Base-by-base conservation (phyloP, 2,113 vertebrate species). In the Hippocampus abdominalis region DNA sequence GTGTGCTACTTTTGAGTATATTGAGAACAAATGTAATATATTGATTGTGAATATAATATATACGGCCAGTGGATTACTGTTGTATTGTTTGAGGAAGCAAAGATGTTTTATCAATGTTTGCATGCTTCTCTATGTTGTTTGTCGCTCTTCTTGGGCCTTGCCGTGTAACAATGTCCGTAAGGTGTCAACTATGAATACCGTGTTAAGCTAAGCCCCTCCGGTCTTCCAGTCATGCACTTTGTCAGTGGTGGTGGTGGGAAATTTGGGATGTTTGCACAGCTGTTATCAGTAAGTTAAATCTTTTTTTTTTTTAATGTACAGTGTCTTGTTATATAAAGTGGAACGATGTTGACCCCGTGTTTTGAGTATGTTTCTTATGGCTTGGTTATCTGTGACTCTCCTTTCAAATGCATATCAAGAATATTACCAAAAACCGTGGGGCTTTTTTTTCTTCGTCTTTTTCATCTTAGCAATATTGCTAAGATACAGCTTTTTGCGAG, bases 181-280 rank as follows among this genome's bases (percentile, higher is more conserved):
- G 69, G 73, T 79, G 77, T 86, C 74, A 64, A 68, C 80, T 87
- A 46, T 46, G 46, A 7, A 64, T 27, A 27, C 46, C 78, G 49
- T 76, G 66, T 83, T 84, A 75, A 84, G 80, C 79, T 87, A 84
- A 87, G 87, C 82, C 69, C 69, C 73, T 69, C 73, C 68, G 80
- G 88, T 88, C 81, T 87, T 88, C 80, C 87, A 88, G 84, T 90
- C 79, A 85, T 86, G 90, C 87, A 90, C 90, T 90, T 91, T 90
- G 76, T 79, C 32, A 81, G 87, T 89, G 87, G 81, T 75, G 60
- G 85, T 83, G 60, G 85, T 82, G 44, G 84, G 85, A 79, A 79
- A 78, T 71, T 70, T 61, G 87, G 83, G 75, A 74, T 84, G 72
- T 88, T 88, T 89, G 87, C 88, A 89, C 88, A 87, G 66, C 76